Conservation (phyloP, 2,797 vertebrate genomes). For the Lerista edwardsae region DNA sequence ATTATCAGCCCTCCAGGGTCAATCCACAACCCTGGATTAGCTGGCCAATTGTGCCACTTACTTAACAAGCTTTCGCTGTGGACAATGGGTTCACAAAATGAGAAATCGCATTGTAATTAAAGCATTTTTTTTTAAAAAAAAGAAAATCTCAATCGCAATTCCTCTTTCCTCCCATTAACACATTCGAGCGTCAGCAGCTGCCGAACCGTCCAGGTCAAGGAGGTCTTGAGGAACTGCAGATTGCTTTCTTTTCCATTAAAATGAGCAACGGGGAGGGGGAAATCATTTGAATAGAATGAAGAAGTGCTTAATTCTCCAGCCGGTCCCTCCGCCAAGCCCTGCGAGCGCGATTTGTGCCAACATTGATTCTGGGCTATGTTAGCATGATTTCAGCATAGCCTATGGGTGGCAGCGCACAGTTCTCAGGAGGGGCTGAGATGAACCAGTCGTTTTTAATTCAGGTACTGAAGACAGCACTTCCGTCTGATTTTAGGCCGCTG, state of each 20-base stretch:
- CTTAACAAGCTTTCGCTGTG: slow-evolving; percentile 59
- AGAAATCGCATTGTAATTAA: slow-evolving; percentile 61
- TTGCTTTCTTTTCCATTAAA: slow-evolving; percentile 59
- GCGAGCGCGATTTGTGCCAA: slow-evolving; percentile 8
- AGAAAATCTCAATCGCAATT: slow-evolving; percentile 43
- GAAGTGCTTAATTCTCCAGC: slow-evolving; percentile 46
- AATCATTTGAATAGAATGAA: slow-evolving; percentile 51
- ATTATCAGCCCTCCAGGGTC: slow-evolving; percentile 22
- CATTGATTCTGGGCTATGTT: background rate
- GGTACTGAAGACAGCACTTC: background rate
- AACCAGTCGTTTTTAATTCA: background rate
- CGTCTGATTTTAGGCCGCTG: background rate
- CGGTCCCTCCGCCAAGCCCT: background rate
- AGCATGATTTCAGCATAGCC: background rate
- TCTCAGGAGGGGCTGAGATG: background rate
- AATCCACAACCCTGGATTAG: slow-evolving; percentile 36
- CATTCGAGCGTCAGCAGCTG: slow-evolving; percentile 43
- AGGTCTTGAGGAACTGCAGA: slow-evolving; percentile 58
- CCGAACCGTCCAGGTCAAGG: slow-evolving; percentile 60
- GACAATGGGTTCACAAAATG: slow-evolving; percentile 42
- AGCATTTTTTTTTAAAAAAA: slow-evolving; percentile 32
- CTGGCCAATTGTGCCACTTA: slow-evolving; percentile 53
- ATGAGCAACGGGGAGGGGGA: slow-evolving; percentile 31
- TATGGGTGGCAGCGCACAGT: background rate
- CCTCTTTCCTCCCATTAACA: slow-evolving; percentile 42